These are phyloP conservation scores for Myotis planiceps DNA, from an alignment of 2,797 vertebrate genomes.

Conservation along the genomic window DNA sequence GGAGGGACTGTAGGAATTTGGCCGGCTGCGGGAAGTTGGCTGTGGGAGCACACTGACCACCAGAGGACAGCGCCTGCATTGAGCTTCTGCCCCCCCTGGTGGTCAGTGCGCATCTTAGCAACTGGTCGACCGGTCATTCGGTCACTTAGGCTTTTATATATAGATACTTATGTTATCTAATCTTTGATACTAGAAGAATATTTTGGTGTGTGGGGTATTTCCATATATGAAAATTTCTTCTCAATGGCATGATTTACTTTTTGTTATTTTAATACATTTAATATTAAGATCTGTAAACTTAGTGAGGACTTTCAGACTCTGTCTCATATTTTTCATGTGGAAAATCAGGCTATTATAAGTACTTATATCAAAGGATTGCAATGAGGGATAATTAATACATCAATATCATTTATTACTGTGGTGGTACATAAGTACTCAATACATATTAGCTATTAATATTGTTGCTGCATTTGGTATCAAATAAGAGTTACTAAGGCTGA, in stretches of 20 bases:
- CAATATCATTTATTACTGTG: not conserved
- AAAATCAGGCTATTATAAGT: not conserved
- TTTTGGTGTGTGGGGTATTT: not conserved
- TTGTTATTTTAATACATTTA: not conserved
- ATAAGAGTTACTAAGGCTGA: not conserved
- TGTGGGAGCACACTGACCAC: no score
- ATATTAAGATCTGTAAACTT: not conserved
- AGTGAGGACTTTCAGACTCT: not conserved
- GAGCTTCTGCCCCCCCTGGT: no score
- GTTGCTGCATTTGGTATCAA: not conserved
- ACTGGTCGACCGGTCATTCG: rapidly evolving
- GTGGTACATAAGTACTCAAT: not conserved
- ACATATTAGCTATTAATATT: not conserved
- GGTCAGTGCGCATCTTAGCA: no score
- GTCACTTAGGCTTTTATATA: no score
- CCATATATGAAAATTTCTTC: not conserved
- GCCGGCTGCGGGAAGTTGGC: no score
- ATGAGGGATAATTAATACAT: not conserved
- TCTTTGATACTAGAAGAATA: not conserved
- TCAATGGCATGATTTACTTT: not conserved
- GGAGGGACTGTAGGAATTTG: no score
- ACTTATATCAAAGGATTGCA: not conserved
- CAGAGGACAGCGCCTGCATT: no score
- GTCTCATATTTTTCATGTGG: not conserved
- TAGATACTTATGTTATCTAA: not conserved